phyloP scores from a whole-genome alignment of 2,888 invertebrate genomes.

The Blastobasis adustella region DNA sequence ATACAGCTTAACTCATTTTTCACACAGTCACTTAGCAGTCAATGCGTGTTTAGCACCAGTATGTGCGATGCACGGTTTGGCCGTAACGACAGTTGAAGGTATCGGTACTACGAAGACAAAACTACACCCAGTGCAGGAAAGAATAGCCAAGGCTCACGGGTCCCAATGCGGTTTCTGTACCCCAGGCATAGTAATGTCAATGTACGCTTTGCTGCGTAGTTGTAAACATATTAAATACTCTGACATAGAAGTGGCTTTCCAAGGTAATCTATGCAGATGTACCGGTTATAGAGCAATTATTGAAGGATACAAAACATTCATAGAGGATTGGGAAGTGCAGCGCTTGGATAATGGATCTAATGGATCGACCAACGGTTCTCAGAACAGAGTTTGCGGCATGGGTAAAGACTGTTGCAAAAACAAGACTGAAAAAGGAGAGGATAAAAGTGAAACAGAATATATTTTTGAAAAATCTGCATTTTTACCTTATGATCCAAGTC shows the following conservation, averaged over 20 bases:
- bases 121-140: conserved; percentile 87
- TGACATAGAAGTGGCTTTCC: conserved; percentile 83
- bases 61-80: conserved; percentile 85
- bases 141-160: conserved; percentile 88
- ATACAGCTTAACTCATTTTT: too few species aligned
- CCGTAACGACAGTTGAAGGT: conserved; percentile 91
- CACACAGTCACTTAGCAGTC: conserved; percentile 80
- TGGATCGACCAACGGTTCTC: conserved; percentile 3
- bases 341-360: conserved; percentile 38
- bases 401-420: conserved; percentile 80
- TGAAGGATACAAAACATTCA: conserved; percentile 86
- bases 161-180: conserved; percentile 94
- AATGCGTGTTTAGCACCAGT: conserved; percentile 90
- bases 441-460: conserved; percentile 63
- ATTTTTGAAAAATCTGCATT: conserved; percentile 78
- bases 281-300: conserved; percentile 91
- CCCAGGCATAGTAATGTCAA: conserved; percentile 94
- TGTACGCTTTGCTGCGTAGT: conserved; percentile 85
- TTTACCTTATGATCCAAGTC: conserved; percentile 80
- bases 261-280: conserved; percentile 87
- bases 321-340: conserved; percentile 79
- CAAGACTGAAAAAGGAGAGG: conserved; percentile 34
- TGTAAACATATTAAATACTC: conserved; percentile 57
- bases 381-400: conserved; percentile 64
- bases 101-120: conserved; percentile 83